A percentile compares a stretch with the other conserved stretches of the same genome.
Conservation (phyloP, 2,797 vertebrate genomes). For the Helostoma temminkii region DNA sequence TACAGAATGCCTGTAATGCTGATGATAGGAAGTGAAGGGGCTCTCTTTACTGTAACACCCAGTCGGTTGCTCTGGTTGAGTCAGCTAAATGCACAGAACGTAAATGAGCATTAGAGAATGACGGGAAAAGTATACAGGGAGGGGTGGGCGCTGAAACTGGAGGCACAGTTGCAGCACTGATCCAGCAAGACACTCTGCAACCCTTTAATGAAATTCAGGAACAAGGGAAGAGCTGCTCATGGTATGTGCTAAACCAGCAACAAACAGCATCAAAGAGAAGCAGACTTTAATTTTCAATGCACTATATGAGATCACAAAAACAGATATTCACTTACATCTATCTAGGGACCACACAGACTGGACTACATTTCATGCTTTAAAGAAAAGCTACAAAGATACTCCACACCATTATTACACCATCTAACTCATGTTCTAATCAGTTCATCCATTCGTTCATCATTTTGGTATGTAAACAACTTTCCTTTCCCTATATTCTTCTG, state of each 20-base stretch:
- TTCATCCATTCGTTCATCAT: too few species aligned
- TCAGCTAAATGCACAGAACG: constrained; percentile 32
- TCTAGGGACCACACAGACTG: too few species aligned
- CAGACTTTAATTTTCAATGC: constrained; percentile 9
- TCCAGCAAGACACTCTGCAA: constrained; percentile 38
- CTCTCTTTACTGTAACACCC: constrained; percentile 16
- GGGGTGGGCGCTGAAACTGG: constrained; percentile 13
- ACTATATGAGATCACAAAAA: not conserved
- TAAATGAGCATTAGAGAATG: constrained; percentile 34
- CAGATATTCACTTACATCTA: too few species aligned
- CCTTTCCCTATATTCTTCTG: not conserved
- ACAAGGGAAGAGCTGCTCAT: constrained; percentile 12
- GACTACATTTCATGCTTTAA: too few species aligned
- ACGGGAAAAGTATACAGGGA: not conserved
- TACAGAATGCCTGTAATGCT: constrained; percentile 17
- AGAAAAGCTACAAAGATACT: too few species aligned
- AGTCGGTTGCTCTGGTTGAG: constrained; percentile 1
- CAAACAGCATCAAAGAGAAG: constrained; percentile 18
- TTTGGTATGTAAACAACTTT: too few species aligned
- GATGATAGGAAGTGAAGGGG: not conserved
- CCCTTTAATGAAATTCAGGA: constrained; percentile 22
- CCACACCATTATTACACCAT: too few species aligned
- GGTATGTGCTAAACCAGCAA: not conserved
- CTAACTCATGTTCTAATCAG: too few species aligned
- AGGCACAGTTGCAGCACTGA: constrained; percentile 30